Percentiles rank a stretch among this genome's conserved stretches.
phyloP scores from a whole-genome alignment of 2,113 vertebrate genomes.

The Ochotona curzoniae region DNA sequence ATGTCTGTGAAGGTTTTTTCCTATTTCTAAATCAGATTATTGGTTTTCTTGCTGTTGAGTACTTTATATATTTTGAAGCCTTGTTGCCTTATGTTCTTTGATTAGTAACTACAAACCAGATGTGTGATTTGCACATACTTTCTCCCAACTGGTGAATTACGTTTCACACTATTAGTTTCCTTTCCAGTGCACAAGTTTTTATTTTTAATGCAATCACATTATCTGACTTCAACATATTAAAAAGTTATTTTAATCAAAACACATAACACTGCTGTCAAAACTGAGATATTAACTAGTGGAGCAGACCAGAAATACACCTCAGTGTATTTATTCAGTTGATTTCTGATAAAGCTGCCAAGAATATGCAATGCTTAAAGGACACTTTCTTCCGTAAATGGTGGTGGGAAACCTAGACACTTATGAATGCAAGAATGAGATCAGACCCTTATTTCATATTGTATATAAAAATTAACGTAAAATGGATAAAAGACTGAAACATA shows the following conservation, averaged over 20 bases:
- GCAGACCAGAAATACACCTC: not conserved
- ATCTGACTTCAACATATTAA: not conserved
- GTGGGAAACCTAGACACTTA: no score
- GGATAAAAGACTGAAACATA: not conserved
- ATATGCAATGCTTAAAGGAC: not conserved
- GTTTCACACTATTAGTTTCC: not conserved
- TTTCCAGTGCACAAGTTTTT: not conserved
- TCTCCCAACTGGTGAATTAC: not conserved
- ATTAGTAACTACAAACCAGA: not conserved
- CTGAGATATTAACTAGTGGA: not conserved
- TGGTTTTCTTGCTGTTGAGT: not conserved
- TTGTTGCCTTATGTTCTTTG: not conserved
- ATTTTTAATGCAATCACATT: not conserved
- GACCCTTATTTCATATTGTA: not conserved
- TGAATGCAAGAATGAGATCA: not conserved
- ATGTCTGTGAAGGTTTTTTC: not conserved
- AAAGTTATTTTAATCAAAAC: not conserved
- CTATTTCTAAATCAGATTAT: not conserved
- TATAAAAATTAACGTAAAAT: not conserved
- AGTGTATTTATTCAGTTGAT: not conserved
- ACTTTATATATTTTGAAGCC: not conserved
- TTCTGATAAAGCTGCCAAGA: not conserved
- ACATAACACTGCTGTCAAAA: not conserved
- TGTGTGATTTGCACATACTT: not conserved
- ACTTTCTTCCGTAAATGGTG: not conserved